Base-by-base conservation (phyloP, 2,797 vertebrate species). In the Poeciliopsis gracilis region DNA sequence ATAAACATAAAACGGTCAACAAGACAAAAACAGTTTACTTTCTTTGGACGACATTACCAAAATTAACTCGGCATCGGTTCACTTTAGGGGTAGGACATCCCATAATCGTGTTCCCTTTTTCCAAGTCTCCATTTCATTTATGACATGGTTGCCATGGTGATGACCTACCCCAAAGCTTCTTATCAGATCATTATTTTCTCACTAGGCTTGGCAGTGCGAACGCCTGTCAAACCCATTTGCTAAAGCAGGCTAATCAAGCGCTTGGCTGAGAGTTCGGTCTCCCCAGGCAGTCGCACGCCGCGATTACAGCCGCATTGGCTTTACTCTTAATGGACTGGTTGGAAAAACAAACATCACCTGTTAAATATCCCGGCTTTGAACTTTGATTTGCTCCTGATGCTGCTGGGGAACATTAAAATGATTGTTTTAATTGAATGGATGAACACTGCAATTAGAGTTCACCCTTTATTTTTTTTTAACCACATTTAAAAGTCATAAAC, bases 161-260 rank as follows among this genome's bases (percentile, higher is more conserved):
- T 59, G 73, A 79, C 70, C 74, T 66, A 51, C 55, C 77, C 79
- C 72, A 78, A 33, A 86, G 69, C 78, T 71, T 84, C 82, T 83
- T 49, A 81, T 89, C 82, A 84, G 72, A 87, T 91, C 78, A 84
- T 91, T 86, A 87, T 89, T 86, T 89, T 78, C 80, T 84, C 77
- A 77, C 72, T 73, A 84, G 83, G 69, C 78, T 82, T 73, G 0
- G 73, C 72, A 43, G 47, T 36, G 51, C 6, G 16, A 69, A 33
- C n/a, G 47, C 36, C 30, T 46, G 3, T 77, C 79, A 51, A 75
- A 61, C 85, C 77, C 61, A 53, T 78, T 87, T 66, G 80, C 82
- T 86, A 84, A 84, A 83, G 66, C 13, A 66, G 80, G 66, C 83
- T 85, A 82, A 90, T 90, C 85, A 90, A 84, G 77, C 23, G 51